Percentiles rank a stretch among this genome's conserved stretches.
These are phyloP conservation scores for Dissostichus mawsoni DNA, from an alignment of 2,113 vertebrate genomes.

Conservation along the genomic window DNA sequence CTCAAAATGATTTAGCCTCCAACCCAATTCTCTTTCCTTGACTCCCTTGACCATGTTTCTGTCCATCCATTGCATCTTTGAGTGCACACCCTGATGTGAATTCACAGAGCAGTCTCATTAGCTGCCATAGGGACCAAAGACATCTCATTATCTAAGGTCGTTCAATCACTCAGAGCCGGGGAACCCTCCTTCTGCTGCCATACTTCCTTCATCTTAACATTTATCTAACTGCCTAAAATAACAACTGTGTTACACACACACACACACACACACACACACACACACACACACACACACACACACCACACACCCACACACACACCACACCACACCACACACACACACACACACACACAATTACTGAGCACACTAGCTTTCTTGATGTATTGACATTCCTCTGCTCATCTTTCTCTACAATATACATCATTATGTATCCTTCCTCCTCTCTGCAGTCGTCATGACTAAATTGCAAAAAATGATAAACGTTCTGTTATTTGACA, in stretches of 20 bases:
- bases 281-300: no score
- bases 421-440: conserved; percentile 1
- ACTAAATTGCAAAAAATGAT: conserved; percentile 36
- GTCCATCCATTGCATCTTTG: conserved; percentile 6
- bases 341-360: background rate
- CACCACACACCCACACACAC: conserved; percentile 6
- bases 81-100: conserved; percentile 23
- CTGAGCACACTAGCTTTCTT: conserved; percentile 26
- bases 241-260: conserved; percentile 14
- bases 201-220: conserved; percentile 47
- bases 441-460: conserved; percentile 17
- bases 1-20: conserved; percentile 7
- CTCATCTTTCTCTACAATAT: conserved; percentile 8
- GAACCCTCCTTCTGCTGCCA: conserved; percentile 45
- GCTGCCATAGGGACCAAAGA: conserved; percentile 62
- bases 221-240: conserved; percentile 53
- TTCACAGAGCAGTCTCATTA: conserved; percentile 43
- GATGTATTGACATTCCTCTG: conserved; percentile 40
- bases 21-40: background rate
- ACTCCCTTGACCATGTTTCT: conserved; percentile 14
- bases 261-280: conserved; percentile 13
- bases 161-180: conserved; percentile 47
- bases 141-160: conserved; percentile 59
- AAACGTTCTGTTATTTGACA: conserved; percentile 25
- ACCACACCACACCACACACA: conserved; percentile 6